Percentiles rank a stretch among this genome's conserved stretches.
phyloP scores from a whole-genome alignment of 2,113 vertebrate species.

The Lichenostomus cassidix region DNA sequence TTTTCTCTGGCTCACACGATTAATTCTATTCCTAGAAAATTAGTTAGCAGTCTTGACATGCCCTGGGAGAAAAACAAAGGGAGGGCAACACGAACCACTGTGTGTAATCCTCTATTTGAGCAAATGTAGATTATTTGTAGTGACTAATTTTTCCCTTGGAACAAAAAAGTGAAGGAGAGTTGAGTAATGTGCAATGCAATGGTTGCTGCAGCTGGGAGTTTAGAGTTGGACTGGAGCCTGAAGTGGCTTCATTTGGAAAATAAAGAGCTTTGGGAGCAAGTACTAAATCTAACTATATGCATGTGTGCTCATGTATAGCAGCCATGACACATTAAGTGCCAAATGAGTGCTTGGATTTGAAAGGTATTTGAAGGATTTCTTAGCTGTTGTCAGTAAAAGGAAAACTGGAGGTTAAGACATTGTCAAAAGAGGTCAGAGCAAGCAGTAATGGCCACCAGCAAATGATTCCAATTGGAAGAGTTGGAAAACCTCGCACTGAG shows the following conservation, averaged over 20 bases:
- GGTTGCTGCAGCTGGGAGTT: conserved; percentile 7
- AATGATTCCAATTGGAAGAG: neutral
- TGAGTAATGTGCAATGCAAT: neutral
- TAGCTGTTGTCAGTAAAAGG: neutral
- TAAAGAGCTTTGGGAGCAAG: conserved; percentile 6
- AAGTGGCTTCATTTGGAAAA: conserved; percentile 23
- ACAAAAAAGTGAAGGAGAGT: neutral
- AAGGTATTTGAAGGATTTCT: neutral
- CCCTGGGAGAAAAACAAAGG: neutral
- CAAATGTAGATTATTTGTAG: neutral
- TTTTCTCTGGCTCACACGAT: neutral
- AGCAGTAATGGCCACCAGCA: neutral
- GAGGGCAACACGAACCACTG: neutral
- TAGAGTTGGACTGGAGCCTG: conserved; percentile 13
- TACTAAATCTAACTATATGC: neutral
- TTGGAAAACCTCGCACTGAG: neutral
- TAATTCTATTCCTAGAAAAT: conserved; percentile 45
- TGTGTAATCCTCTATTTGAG: neutral
- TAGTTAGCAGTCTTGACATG: neutral
- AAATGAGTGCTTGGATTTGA: neutral
- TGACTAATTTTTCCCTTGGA: conserved; percentile 27
- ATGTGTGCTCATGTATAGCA: neutral
- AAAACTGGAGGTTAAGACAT: neutral
- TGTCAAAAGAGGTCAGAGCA: neutral
- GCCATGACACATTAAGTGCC: neutral